Base-by-base conservation (phyloP, 2,888 invertebrate species). In the Microctonus hyperodae region DNA sequence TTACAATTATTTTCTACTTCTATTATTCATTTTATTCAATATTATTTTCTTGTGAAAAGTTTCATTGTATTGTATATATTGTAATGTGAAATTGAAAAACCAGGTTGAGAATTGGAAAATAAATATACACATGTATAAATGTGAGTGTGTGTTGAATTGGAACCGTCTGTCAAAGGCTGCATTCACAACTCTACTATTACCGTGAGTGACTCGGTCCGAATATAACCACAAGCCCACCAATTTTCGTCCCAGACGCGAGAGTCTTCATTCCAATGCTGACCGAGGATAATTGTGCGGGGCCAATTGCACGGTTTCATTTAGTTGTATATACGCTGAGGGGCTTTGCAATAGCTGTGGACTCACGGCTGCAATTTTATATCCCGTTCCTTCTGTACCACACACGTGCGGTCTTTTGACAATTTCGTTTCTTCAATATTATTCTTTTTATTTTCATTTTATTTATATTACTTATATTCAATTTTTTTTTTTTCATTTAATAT, bases 271-370 rank as follows among this genome's bases (percentile, higher is more conserved):
- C 62, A 55, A 60, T 62, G 63, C 57, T 63, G 65, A 64, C 61
- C 64, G 60, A 63, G 64, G 69, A 74, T 77, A 77, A 78, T 78
- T 77, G 76, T 35, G 33, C 25, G 64, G 69, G 64, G 69, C 72
- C 76, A 73, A 77, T 78, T 74, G 69, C 63, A 67, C 59, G 65
- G 57, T 62, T 72, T 76, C 72, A 75, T 77, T 74, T 70, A 72
- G 67, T 69, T 50, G 55, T 68, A 64, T 64, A 48, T 48, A 65
- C 63, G 67, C 61, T 59, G 40, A 23, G 37, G 28, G 57, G 20
- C 61, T 33, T 53, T 50, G 57, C 37, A n/a, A 37, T 25, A 53
- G 23, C 28, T 23, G 53, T n/a, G 16, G 44, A 44, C 44, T 37
- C 31, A 22, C 31, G 16, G 50, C 56, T 58, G 60, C 59, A 64